These are phyloP conservation scores for Diacarnus erythraeanus DNA, from an alignment of 37 sponge, comb jelly and placozoan genomes.

Conservation along the genomic window DNA sequence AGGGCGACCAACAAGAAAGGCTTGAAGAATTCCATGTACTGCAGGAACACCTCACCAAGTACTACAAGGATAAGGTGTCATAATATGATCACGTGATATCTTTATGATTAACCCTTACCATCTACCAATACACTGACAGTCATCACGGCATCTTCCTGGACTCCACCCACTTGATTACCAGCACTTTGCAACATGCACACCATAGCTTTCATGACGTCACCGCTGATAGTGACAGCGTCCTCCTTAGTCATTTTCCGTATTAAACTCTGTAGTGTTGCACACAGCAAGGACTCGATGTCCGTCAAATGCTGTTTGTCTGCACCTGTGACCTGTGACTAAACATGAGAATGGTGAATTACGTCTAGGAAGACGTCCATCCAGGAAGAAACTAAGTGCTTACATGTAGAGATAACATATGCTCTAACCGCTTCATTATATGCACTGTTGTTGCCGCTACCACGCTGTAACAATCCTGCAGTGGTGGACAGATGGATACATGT, in stretches of 20 bases:
- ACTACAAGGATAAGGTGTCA: slow-evolving; percentile 44
- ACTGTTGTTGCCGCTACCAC: slow-evolving; percentile 79
- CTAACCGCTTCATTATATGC: slow-evolving; percentile 69
- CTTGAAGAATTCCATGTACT: slow-evolving; percentile 86
- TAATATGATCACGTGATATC: background rate
- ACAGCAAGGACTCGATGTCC: slow-evolving; percentile 89
- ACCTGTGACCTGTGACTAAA: slow-evolving; percentile 5
- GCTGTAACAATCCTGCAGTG: slow-evolving; percentile 86
- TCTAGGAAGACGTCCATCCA: background rate
- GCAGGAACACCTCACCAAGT: slow-evolving; percentile 63
- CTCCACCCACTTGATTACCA: slow-evolving; percentile 65
- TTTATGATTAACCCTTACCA: slow-evolving; percentile 31
- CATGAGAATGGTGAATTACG: background rate
- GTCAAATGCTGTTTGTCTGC: slow-evolving; percentile 66
- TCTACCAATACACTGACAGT: slow-evolving; percentile 84
- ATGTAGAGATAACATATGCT: background rate
- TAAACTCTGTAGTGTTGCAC: slow-evolving; percentile 95
- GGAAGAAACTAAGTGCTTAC: no score
- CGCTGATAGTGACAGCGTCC: slow-evolving; percentile 72
- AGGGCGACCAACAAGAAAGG: slow-evolving; percentile 70
- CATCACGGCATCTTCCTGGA: slow-evolving; percentile 97
- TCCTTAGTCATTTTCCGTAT: slow-evolving; percentile 74
- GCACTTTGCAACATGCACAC: slow-evolving; percentile 69
- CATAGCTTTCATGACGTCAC: slow-evolving; percentile 80
- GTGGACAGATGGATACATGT: no score